Evolutionary conservation across 2,888 invertebrate species (phyloP), one percentile per base, ranked within the genome.

Genomic region (Lissonota sp.): DNA sequence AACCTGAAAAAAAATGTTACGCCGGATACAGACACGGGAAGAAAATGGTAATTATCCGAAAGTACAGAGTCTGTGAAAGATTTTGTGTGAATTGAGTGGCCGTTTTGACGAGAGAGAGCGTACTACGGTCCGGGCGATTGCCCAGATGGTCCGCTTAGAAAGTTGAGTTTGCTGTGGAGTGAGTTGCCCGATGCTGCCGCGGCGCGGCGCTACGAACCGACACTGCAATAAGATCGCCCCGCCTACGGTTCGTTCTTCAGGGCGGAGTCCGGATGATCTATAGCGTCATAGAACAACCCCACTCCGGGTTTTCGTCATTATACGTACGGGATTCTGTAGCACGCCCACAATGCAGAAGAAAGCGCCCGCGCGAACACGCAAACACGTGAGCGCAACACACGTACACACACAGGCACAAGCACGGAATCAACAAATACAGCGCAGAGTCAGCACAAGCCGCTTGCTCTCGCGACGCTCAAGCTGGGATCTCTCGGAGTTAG

Each of bases 241-340:
- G 80, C 88, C 89, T 85, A 88, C 86, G 74, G 82, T 49, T 62
- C 58, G 67, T 78, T 53, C 73, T 69, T 62, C 53, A 67, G 64
- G 92, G 92, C 90, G 92, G 92, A 89, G 92, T 86, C 83, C 86
- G 85, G 85, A 90, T 92, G 92, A 92, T 92, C 92, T 92, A 92
- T 92, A 92, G 92, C 92, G 91, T 92, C 91, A 87, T 92, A 92
- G 90, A 91, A 88, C 90, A 92, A 85, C 91, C 92, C 91, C 89
- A 88, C 90, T 78, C 51, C 85, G 81, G 73, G 57, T 66, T 82
- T 57, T 64, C 69, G 26, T 26, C 60, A 69, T 78, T 80, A 84
- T 84, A 83, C 86, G 85, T 86, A 86, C 87, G 87, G 87, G 71
- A 85, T 82, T 79, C 80, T 86, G 86, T 85, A 89, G 87, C 88